phyloP scores from a whole-genome alignment of 2,888 invertebrate genomes.

The Drosophila putrida region DNA sequence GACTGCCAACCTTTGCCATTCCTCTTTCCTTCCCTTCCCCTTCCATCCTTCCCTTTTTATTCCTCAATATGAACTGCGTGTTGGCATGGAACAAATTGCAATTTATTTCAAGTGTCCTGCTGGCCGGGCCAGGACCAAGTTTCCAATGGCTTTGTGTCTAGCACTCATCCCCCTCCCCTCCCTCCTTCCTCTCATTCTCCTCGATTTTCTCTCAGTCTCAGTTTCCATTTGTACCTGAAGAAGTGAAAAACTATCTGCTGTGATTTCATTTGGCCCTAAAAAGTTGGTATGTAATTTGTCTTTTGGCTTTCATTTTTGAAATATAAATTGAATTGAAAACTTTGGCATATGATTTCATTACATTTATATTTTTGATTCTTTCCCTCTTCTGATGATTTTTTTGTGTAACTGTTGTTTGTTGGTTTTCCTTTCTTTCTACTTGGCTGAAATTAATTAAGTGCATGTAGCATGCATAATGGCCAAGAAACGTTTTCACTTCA shows the following conservation, averaged over 20 bases:
- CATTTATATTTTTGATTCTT: slow-evolving; percentile 16
- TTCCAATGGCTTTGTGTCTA: slow-evolving; percentile 56
- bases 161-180: neutral
- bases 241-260: slow-evolving; percentile 36
- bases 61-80: slow-evolving; percentile 44
- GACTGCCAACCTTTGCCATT: slow-evolving; percentile 8
- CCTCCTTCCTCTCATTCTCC: neutral
- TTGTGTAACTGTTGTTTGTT: slow-evolving; percentile 22
- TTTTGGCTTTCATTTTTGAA: slow-evolving; percentile 31
- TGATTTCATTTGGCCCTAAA: slow-evolving; percentile 41
- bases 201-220: neutral
- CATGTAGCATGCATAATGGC: slow-evolving; percentile 44
- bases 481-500: slow-evolving; percentile 33
- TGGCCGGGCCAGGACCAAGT: slow-evolving; percentile 64
- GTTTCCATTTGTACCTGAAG: slow-evolving; percentile 15
- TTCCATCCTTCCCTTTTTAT: neutral
- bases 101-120: slow-evolving; percentile 76
- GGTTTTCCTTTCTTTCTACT: slow-evolving; percentile 39
- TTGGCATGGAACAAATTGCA: slow-evolving; percentile 71
- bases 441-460: slow-evolving; percentile 66
- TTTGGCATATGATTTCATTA: slow-evolving; percentile 61
- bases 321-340: slow-evolving; percentile 71
- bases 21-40: neutral
- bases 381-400: neutral
- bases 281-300: slow-evolving; percentile 43